Evolutionary conservation across 2,797 vertebrate species (phyloP), one percentile per base, ranked within the genome.

Genomic region (Petrocephalus schoutedeni): DNA sequence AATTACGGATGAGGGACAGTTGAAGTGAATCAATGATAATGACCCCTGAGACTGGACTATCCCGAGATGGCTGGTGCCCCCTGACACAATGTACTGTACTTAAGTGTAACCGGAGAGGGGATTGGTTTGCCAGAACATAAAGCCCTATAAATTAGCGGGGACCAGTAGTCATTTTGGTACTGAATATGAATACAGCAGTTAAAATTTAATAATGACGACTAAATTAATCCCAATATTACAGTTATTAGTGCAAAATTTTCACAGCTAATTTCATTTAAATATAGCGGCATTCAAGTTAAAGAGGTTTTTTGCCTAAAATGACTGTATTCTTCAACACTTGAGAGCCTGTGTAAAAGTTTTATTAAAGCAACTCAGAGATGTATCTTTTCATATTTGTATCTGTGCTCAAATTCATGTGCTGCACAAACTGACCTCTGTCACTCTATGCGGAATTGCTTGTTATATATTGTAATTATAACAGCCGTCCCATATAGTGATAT

Each of bases 221-320:
- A 83, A 83, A 83, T 83, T 53, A 54, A 53, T 53, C 53, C 21
- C n/a, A 84, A 84, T 23, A 84, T 84, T 84, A 23, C 45, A 84
- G 67, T 36, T 71, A 54, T 53, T 84, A 53, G 80, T 84, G 51
- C 51, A 54, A 54, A 53, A 54, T 54, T 83, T 83, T 23, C 19
- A 83, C 45, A 51, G 80, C 49, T 51, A 51, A 84, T 53, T 54
- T 84, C n/a, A 84, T 84, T 51, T 84, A 54, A 84, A 49, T 53
- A 84, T 53, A 53, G 49, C 9, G 0, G 21, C 51, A 10, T 54
- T 54, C 80, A 84, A 82, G 8, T 82, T 51, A 53, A 80, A 82
- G 9, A 54, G 49, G 45, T 54, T 53, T 53, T 9, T 21, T 23
- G n/a, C 9, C 49, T 28, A 84, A 23, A 54, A 54, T 54, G 6